Evolutionary conservation across 2,888 invertebrate genomes (phyloP).

Genomic region (Fissipunctia ypsillon): DNA sequence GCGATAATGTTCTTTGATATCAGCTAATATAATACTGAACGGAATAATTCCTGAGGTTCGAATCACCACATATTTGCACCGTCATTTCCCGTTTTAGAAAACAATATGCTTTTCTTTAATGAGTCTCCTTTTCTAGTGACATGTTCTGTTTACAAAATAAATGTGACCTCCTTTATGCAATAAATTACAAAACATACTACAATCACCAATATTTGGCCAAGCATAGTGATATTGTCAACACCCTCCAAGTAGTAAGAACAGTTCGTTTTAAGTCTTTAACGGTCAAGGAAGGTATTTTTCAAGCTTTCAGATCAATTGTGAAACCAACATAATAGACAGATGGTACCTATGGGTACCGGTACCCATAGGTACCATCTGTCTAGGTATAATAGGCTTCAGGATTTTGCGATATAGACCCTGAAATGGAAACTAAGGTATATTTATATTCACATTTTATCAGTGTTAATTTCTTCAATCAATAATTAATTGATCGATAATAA

Average conservation of each 20-base stretch:
- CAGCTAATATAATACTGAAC: constrained; percentile 54
- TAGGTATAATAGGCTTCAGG: not conserved
- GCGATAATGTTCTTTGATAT: constrained; percentile 54
- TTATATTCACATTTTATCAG: not conserved
- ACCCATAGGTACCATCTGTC: not conserved
- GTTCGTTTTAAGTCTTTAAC: not conserved
- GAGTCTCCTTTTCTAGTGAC: not conserved
- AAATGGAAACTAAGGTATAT: not conserved
- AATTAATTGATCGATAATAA: constrained; percentile 18
- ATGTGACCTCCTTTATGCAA: not conserved
- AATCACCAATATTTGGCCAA: not conserved
- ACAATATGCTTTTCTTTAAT: constrained; percentile 1
- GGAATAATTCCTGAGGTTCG: constrained; percentile 43
- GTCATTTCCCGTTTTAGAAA: constrained; percentile 46
- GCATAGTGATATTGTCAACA: not conserved
- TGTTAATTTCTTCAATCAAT: not conserved
- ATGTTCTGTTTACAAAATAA: not conserved
- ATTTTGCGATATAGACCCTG: not conserved
- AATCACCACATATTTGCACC: constrained; percentile 29
- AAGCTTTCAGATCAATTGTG: not conserved
- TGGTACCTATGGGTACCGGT: too few species aligned
- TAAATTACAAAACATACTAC: not conserved
- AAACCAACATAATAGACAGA: not conserved
- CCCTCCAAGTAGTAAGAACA: too few species aligned
- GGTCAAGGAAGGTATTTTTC: not conserved